phyloP scores from a whole-genome alignment of 92 coral and sea anemone species.

The Porites cylindrica region DNA sequence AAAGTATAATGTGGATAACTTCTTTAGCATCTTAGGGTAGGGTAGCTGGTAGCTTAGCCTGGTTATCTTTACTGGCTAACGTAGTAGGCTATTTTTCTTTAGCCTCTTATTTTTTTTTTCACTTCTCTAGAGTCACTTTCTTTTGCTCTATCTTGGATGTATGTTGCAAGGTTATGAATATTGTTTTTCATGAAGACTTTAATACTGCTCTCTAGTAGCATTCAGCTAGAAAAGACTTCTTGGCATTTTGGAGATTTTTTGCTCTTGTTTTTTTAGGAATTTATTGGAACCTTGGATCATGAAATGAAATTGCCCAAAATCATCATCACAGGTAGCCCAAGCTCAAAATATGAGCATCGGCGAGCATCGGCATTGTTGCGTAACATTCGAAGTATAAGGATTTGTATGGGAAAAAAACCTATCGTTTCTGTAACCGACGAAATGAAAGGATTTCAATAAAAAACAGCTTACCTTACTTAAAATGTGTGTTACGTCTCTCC shows the following conservation, averaged over 20 bases:
- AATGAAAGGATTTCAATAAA: too few relatives aligned
- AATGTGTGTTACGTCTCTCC: too few relatives aligned
- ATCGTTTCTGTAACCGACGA: too few relatives aligned
- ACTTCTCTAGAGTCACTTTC: constrained; percentile 15
- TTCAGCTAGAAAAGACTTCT: constrained; percentile 15
- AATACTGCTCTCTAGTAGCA: constrained; percentile 19
- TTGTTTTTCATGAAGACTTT: not conserved
- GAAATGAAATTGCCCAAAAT: too few relatives aligned
- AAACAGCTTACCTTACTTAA: too few relatives aligned
- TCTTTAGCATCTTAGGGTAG: not conserved
- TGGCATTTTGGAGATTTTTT: constrained; percentile 18
- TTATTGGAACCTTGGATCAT: not conserved
- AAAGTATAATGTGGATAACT: not conserved
- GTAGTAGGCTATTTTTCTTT: not conserved
- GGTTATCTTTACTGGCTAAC: not conserved
- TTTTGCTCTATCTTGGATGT: constrained; percentile 1
- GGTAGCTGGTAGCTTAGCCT: constrained; percentile 3
- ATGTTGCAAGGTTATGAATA: not conserved
- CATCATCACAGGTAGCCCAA: too few relatives aligned
- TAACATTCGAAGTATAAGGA: too few relatives aligned
- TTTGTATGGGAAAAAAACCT: too few relatives aligned
- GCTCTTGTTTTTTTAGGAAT: constrained; percentile 2
- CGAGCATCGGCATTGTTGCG: too few relatives aligned
- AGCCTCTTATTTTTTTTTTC: constrained; percentile 21
- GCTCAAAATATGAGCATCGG: too few relatives aligned